Conservation (phyloP, 2,113 vertebrate species). For the Meles meles region DNA sequence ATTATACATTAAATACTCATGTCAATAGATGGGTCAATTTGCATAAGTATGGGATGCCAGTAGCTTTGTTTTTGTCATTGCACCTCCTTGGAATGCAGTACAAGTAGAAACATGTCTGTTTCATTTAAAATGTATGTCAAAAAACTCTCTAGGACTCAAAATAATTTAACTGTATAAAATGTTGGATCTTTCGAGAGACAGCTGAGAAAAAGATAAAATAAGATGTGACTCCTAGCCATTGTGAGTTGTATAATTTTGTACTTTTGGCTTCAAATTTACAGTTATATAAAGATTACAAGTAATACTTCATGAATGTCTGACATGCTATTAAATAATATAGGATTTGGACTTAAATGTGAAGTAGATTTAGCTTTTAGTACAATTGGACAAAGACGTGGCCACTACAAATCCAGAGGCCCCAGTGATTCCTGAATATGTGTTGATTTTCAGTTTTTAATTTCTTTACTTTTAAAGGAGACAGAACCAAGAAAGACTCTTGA, state of each 20-base stretch:
- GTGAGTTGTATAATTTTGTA: constrained; percentile 16
- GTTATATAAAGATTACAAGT: background rate
- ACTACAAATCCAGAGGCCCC: background rate
- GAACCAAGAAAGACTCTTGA: background rate
- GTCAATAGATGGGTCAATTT: background rate
- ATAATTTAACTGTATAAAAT: background rate
- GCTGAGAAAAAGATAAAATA: constrained; percentile 44
- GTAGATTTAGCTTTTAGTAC: background rate
- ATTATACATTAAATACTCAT: background rate
- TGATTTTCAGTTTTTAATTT: constrained; percentile 22
- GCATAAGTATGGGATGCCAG: background rate
- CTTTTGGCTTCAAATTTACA: background rate
- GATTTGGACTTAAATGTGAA: background rate
- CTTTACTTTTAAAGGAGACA: background rate
- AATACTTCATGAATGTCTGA: background rate
- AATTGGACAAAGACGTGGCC: background rate
- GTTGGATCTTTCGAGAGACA: background rate
- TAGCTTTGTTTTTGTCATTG: constrained; percentile 55
- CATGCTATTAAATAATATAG: background rate
- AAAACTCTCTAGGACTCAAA: constrained; percentile 35
- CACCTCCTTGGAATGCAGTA: constrained; percentile 58
- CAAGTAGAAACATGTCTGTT: constrained; percentile 48
- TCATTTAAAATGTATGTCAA: constrained; percentile 45
- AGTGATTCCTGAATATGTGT: background rate
- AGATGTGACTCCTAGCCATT: background rate